Base-by-base conservation (phyloP, 2,888 invertebrate species). In the Eilema caniola region DNA sequence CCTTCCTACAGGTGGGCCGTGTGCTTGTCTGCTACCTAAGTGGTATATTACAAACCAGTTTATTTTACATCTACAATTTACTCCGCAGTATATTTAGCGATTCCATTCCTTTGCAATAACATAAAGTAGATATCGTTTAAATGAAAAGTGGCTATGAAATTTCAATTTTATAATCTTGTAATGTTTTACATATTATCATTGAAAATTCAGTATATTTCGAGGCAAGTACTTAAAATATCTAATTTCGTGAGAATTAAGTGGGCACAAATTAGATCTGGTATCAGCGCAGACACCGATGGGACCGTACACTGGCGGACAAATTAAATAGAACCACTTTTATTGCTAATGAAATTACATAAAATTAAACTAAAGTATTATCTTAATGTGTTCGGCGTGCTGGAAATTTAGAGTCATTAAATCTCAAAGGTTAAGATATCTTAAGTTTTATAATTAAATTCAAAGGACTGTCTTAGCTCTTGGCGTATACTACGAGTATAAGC, bases 261-360 rank as follows among this genome's bases (percentile, higher is more conserved):
- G 33, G 60, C 59, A 31, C 31, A 41, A 66, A 75, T 67, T 69
- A 68, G 74, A 69, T 74, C 25, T 74, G 74, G 63, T 76, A 80
- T 81, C 81, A 70, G 79, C 25, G 74, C 79, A 80, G 81, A 80
- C 76, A 76, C 70, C 72, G 72, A 73, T 71, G 64, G 28, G 33
- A 59, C 31, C 66, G 12, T 59, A 74, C 78, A 71, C 72, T 71
- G 76, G 79, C 62, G 72, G 72, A 67, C 70, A 70, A 81, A 78
- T 81, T 78, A 81, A 81, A 78, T 53, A 14, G 24, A 65, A 59
- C 12, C 41, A 72, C 62, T 60, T 79, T 74, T 76, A 79, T 76
- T 74, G 71, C 74, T 74, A 71, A 72, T 72, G 72, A 71, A 76
- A 79, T 78, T 69, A 79, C 72, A 78, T 78, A 80, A 74, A 74